Evolutionary conservation across 2,888 invertebrate genomes (phyloP), one percentile per base, ranked within the genome.

Genomic region (Synanthedon formicaeformis): DNA sequence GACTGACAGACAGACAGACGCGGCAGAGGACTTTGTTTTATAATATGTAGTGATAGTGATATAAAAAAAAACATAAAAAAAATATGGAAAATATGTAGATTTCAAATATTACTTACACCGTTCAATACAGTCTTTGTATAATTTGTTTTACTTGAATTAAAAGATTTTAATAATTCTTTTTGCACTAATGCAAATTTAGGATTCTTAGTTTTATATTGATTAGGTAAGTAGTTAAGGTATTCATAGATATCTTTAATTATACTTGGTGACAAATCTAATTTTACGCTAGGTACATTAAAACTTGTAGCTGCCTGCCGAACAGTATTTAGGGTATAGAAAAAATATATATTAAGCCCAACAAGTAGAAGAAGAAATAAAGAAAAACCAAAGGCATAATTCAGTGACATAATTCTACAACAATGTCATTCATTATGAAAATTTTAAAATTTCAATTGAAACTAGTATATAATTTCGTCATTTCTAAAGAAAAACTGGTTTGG

Each of bases 381-480:
- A 63, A 84, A 82, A 48, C 77, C 77, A 62, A 86, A 82, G n/a
- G 82, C 81, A 67, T 81, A 84, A 62, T 86, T 86, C 64, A 83
- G 65, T 52, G 85, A 82, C 86, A 86, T 86, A 53, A 57, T 63
- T 56, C 55, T 34, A 34, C 8, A 34, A 34, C 34, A 34, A 34
- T 34, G 10, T 34, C 10, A 34, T 34, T 34, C 34, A 34, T 34
- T 34, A 2, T 34, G 34, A 34, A 34, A 34, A 34, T 3, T 8
- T 8, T 2, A 34, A 8, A 34, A 34, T 10, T 34, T 34, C 34
- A 34, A 34, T 34, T 34, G 10, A 34, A 34, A 34, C 8, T 10
- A n/a, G n/a, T n/a, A 34, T 3, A 34, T 34, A 34, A 10, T 34
- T 34, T 34, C 34, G 5, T 34, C 8, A 34, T 34, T 34, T 34